phyloP scores from a whole-genome alignment of 2,797 vertebrate species.

The Peromyscus melanophrys region DNA sequence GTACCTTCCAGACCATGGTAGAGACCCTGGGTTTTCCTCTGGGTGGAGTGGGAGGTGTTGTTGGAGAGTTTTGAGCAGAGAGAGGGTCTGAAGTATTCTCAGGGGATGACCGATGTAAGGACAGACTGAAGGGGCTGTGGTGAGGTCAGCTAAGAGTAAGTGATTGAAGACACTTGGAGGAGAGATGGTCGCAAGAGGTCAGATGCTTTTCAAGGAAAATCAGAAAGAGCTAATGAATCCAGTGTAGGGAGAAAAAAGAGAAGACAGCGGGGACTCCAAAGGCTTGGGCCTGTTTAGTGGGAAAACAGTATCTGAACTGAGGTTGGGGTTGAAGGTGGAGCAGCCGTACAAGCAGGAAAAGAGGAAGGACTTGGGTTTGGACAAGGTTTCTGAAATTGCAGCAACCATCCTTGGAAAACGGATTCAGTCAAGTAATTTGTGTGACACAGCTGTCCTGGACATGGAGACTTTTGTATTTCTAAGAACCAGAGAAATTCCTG shows the following conservation, averaged over 20 bases:
- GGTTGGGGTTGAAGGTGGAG: background rate
- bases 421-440: background rate
- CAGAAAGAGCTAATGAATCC: background rate
- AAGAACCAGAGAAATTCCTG: background rate
- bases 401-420: background rate
- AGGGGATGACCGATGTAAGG: background rate
- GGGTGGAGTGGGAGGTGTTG: background rate
- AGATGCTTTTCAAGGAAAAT: background rate
- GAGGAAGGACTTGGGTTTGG: background rate
- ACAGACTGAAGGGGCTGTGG: background rate
- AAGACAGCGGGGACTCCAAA: too few relatives aligned
- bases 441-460: background rate
- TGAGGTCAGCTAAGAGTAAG: background rate
- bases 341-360: background rate
- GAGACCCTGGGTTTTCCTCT: background rate
- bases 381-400: background rate
- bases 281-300: background rate
- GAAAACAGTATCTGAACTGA: background rate
- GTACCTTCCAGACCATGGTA: background rate
- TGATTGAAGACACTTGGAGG: background rate
- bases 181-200: background rate
- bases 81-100: background rate
- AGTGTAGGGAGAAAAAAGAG: background rate
- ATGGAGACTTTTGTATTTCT: background rate
- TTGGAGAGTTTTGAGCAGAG: background rate